Conservation (phyloP, 2,888 invertebrate species). For the Drosophila fulvimacula region DNA sequence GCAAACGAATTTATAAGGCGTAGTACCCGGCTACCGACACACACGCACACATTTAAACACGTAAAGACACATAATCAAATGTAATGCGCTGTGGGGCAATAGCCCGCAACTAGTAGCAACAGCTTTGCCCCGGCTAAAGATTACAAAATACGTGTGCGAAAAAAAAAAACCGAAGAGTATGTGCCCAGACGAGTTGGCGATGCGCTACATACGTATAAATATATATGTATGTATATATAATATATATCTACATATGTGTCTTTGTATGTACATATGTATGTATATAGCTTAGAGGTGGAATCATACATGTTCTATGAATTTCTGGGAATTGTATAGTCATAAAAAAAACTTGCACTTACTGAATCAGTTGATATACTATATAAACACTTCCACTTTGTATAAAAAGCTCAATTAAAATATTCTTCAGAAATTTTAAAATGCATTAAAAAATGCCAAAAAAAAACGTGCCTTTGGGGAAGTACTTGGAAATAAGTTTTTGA, state of each 20-base stretch:
- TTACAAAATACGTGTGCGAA: constrained; percentile 50
- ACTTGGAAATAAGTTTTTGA: too few relatives aligned
- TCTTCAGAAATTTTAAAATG: background rate
- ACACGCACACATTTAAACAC: constrained; percentile 29
- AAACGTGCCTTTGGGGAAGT: too few relatives aligned
- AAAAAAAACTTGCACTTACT: constrained; percentile 4
- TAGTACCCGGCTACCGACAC: constrained; percentile 49
- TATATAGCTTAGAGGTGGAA: background rate
- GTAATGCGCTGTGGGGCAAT: constrained; percentile 76
- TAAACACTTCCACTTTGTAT: background rate
- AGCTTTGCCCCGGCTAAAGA: constrained; percentile 55
- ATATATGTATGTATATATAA: background rate
- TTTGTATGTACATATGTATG: background rate
- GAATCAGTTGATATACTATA: background rate
- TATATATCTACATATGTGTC: background rate
- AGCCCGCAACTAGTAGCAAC: constrained; percentile 68
- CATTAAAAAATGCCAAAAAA: background rate
- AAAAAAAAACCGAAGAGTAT: constrained; percentile 21
- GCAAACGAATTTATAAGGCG: constrained; percentile 66
- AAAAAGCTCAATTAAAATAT: background rate
- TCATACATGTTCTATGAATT: constrained; percentile 14
- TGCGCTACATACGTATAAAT: constrained; percentile 18
- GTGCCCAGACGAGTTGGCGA: constrained; percentile 27
- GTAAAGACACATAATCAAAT: constrained; percentile 69
- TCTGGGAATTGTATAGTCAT: constrained; percentile 20